Base-by-base conservation (phyloP, 2,888 invertebrate genomes). In the Fragum sueziense region DNA sequence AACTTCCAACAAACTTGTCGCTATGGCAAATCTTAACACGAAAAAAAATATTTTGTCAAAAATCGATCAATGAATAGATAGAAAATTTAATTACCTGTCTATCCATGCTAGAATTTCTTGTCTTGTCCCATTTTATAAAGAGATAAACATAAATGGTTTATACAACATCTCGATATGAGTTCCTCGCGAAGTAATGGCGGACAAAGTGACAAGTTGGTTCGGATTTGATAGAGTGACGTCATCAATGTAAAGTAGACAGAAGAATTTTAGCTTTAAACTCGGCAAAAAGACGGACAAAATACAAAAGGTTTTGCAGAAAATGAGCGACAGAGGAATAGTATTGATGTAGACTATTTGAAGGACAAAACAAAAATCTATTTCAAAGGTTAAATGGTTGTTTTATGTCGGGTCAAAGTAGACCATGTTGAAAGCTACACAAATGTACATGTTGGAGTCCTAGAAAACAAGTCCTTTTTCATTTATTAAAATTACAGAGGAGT, bases 151-250 rank as follows among this genome's bases (percentile, higher is more conserved):
- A 61, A 41, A 31, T 33, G 61, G 41, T 37, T 61, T 57, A 62
- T 70, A 70, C 79, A 76, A 70, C 82, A 76, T 73, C 82, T 75
- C 82, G 54, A 73, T 76, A 68, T 70, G 74, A 71, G 78, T 79
- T 75, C 69, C 76, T 76, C 83, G 73, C 79, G 76, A 80, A 69
- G 81, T 81, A 81, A 84, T 84, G 84, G 84, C 84, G 84, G 84
- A 77, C 84, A 81, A 80, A 80, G 76, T 79, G 82, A 83, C 82
- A 83, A 78, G 75, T 69, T 70, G 33, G 77, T 72, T 80, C 69
- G 70, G 70, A 65, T 69, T 73, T 72, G 67, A n/a, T 47, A 47
- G 57, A 52, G 81, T 84, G 84, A 84, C 84, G 84, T 84, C 83
- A 84, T 76, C 61, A 47, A 69, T 14, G 70, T 70, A 70, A 62